phyloP scores from a whole-genome alignment of 2,797 vertebrate genomes.

The Pelochelys cantorii region DNA sequence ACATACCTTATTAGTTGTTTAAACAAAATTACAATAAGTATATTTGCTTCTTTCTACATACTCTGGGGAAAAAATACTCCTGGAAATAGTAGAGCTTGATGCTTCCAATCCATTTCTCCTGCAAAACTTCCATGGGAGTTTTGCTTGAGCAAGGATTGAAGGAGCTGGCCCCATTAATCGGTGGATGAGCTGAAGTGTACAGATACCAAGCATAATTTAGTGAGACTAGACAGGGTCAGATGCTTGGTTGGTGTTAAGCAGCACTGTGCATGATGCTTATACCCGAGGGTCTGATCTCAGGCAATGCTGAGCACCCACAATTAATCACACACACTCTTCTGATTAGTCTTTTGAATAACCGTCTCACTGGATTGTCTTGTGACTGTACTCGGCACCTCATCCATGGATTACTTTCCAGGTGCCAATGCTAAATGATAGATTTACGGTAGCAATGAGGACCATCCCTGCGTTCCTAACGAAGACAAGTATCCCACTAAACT shows the following conservation, averaged over 20 bases:
- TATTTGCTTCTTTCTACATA: neutral
- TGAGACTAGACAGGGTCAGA: neutral
- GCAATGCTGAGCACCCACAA: neutral
- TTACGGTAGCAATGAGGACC: neutral
- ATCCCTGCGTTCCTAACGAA: neutral
- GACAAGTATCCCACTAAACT: neutral
- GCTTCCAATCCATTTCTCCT: neutral
- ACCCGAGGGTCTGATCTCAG: neutral
- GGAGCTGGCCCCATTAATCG: neutral
- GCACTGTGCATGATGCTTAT: rapidly evolving
- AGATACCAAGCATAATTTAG: neutral
- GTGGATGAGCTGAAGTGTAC: neutral
- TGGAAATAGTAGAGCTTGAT: neutral
- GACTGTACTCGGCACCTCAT: neutral
- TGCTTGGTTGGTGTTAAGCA: neutral
- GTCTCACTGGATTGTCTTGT: neutral
- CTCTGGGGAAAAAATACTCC: neutral
- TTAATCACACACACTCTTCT: neutral
- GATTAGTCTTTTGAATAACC: neutral
- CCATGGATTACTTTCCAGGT: neutral
- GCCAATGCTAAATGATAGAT: neutral
- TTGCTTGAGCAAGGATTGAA: neutral
- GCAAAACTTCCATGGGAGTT: neutral
- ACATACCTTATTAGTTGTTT: neutral
- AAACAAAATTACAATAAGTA: neutral